Base-by-base conservation (phyloP, 2,113 vertebrate genomes). In the Hypomesus transpacificus region DNA sequence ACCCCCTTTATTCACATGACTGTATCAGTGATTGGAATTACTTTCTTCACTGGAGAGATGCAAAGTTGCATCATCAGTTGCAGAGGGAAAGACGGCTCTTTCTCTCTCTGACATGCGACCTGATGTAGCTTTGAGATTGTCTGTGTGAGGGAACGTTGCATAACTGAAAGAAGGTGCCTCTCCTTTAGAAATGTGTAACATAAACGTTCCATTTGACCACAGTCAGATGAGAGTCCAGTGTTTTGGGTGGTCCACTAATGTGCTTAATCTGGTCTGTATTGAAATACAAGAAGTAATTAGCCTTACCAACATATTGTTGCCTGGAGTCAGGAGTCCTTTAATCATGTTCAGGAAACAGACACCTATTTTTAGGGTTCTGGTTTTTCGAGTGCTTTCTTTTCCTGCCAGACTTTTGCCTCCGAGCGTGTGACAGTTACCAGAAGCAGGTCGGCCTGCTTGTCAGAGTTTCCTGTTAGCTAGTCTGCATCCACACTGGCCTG, bases 291-390 rank as follows among this genome's bases (percentile, higher is more conserved):
- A 11, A 17, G 21, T 1, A 7, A 18, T 51, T 2, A 70, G 18
- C 56, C 56, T 20, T 66, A 26, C 26, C 70, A 66, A 18, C 75
- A 62, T 57, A 11, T 64, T 69, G 22, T 57, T 28, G 39, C 50
- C 53, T 68, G 31, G 24, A 62, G 59, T 59, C 24, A 2, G 66
- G 14, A 66, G 59, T n/a, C 17, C 75, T 20, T 81, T 82, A 68
- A 66, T 80, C 58, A 68, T 65, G 34, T 34, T 62, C 63, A 20
- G 72, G 60, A 26, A 73, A 68, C 54, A 50, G 28, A n/a, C 28
- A 17, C 20, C 54, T 81, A 73, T 80, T 74, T 80, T 76, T 69
- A 78, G 60, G 0, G 0, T 58, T 74, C 73, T 68, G 67, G 56
- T 68, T 52, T 73, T 77, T 58, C 34, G 51, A 56, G 31, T 39